A percentile compares a stretch with the other conserved stretches of the same genome.
Evolutionary conservation across 2,888 invertebrate species (phyloP).

Genomic region (Pristionchus arcanus): DNA sequence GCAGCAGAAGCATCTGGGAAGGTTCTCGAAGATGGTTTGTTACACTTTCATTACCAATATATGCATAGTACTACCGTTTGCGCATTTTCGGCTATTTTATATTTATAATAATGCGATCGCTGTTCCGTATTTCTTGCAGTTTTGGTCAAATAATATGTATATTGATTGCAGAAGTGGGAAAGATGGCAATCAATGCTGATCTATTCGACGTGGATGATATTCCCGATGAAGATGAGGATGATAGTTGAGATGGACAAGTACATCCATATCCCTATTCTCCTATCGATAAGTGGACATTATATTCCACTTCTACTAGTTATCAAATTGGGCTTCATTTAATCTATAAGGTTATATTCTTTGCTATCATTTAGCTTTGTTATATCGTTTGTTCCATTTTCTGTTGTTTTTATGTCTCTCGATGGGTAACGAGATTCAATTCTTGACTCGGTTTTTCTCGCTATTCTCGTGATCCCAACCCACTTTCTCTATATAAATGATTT

Average conservation of each 20-base stretch:
- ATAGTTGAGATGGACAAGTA: background rate
- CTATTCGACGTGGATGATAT: conserved; percentile 77
- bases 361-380: conserved; percentile 25
- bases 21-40: conserved; percentile 31
- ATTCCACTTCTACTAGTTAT: background rate
- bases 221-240: conserved; percentile 61
- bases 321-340: conserved; percentile 18
- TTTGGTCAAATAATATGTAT: background rate
- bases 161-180: conserved; percentile 62
- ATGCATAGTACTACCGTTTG: too few relatives aligned
- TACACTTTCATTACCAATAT: background rate
- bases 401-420: conserved; percentile 5
- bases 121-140: background rate
- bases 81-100: too few relatives aligned
- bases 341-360: conserved; percentile 6
- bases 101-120: too few relatives aligned
- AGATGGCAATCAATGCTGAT: conserved; percentile 77
- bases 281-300: background rate
- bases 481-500: background rate
- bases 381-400: conserved; percentile 9
- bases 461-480: conserved; percentile 13
- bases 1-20: background rate
- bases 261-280: background rate
- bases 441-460: conserved; percentile 19
- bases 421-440: conserved; percentile 23